A percentile compares a stretch with the other conserved stretches of the same genome.
These are phyloP conservation scores for Dolichotis patagonum DNA, from an alignment of 2,113 vertebrate species.

Conservation along the genomic window DNA sequence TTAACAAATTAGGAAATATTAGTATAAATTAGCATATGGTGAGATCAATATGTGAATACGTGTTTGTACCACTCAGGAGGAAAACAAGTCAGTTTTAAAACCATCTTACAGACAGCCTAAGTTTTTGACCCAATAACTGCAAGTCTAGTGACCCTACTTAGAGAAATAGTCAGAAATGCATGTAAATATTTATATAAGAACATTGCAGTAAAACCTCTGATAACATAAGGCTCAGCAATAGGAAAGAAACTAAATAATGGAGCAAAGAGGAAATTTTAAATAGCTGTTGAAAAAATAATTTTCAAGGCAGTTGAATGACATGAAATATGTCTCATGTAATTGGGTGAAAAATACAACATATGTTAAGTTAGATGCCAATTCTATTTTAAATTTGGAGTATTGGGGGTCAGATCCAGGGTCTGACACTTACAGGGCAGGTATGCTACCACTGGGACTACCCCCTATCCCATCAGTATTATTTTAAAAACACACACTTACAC, in stretches of 20 bases:
- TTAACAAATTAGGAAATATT: not conserved
- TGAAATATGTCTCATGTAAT: not conserved
- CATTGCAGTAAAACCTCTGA: not conserved
- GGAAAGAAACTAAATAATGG: not conserved
- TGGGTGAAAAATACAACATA: not conserved
- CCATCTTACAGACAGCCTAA: not conserved
- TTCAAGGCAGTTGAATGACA: not conserved
- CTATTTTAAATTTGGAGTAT: not conserved
- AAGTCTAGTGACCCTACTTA: not conserved
- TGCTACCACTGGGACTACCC: not conserved
- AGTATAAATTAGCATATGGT: not conserved
- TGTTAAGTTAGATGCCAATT: not conserved
- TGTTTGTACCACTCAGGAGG: not conserved
- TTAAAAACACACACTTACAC: not conserved
- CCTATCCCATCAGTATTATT: not conserved
- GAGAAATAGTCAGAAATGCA: not conserved
- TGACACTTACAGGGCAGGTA: not conserved
- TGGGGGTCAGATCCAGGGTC: not conserved
- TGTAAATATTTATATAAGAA: not conserved
- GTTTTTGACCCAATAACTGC: not conserved
- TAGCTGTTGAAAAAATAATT: conserved; percentile 19
- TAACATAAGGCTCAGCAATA: not conserved
- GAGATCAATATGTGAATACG: not conserved
- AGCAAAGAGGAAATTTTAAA: not conserved
- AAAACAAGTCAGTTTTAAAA: not conserved